Conservation (phyloP, 2,888 invertebrate species). For the Steromphala cineraria region DNA sequence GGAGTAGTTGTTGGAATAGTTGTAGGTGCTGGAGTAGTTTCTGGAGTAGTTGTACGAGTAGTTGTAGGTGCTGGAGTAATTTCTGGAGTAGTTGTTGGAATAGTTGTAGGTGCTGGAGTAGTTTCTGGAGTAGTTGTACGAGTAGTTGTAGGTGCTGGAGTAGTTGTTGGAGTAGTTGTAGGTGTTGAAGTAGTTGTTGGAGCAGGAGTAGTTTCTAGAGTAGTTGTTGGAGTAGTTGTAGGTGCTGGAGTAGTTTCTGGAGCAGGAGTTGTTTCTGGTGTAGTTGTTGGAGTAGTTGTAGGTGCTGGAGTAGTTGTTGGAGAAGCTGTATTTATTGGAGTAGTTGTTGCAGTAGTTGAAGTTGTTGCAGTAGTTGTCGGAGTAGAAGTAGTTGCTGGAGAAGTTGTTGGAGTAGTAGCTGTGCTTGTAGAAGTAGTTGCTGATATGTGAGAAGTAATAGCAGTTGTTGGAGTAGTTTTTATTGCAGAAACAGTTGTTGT, state of each 20-base stretch:
- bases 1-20: too few relatives aligned
- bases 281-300: slow-evolving; percentile 12
- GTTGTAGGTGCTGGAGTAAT: too few relatives aligned
- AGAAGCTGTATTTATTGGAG: neutral
- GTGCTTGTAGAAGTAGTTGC: too few relatives aligned
- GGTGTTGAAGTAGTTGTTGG: neutral
- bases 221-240: neutral
- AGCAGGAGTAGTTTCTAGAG: neutral
- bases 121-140: too few relatives aligned
- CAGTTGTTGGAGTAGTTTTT: too few relatives aligned
- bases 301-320: slow-evolving; percentile 1
- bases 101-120: too few relatives aligned
- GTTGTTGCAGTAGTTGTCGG: slow-evolving; percentile 8
- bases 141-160: neutral
- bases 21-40: neutral
- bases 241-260: neutral
- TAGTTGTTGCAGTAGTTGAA: neutral
- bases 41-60: neutral
- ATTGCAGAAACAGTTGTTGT: neutral
- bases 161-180: neutral
- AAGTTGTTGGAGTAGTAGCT: too few relatives aligned
- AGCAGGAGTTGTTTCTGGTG: neutral
- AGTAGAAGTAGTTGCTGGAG: neutral
- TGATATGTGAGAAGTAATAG: too few relatives aligned
- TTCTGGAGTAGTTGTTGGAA: too few relatives aligned